Conservation (phyloP, 2,113 vertebrate species). For the Cepphus grylle region DNA sequence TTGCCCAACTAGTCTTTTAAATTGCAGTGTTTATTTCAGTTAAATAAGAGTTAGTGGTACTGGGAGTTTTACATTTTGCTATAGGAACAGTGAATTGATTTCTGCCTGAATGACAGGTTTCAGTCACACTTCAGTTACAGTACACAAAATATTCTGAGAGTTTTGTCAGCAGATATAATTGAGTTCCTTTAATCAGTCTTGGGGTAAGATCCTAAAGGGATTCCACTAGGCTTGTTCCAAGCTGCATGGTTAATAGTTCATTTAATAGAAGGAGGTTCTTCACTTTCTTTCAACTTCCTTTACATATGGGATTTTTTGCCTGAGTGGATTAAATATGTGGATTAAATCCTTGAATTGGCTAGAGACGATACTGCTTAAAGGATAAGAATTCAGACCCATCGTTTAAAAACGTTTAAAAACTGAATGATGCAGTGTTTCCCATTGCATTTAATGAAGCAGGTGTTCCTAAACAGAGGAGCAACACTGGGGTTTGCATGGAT, state of each 20-base stretch:
- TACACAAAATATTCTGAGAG: conserved; percentile 10
- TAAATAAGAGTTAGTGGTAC: neutral
- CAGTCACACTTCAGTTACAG: conserved; percentile 33
- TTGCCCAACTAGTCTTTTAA: neutral
- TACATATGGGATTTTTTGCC: neutral
- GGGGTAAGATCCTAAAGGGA: neutral
- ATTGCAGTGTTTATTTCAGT: conserved; percentile 2
- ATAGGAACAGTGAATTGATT: conserved; percentile 22
- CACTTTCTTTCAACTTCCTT: neutral
- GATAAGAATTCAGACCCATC: neutral
- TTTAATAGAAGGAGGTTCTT: neutral
- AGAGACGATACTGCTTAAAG: neutral
- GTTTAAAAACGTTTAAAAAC: neutral
- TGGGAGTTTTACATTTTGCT: neutral
- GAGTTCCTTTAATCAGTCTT: conserved; percentile 14
- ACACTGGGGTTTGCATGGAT: neutral
- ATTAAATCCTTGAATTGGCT: neutral
- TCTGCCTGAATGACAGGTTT: conserved; percentile 13
- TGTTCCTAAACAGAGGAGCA: neutral
- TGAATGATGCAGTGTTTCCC: neutral
- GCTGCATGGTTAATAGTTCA: neutral
- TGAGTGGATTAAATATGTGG: neutral
- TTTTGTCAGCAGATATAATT: conserved; percentile 26
- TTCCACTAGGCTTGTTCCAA: neutral
- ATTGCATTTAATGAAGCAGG: neutral